Conservation (phyloP, 2,113 vertebrate genomes). For the Saguinus midas region DNA sequence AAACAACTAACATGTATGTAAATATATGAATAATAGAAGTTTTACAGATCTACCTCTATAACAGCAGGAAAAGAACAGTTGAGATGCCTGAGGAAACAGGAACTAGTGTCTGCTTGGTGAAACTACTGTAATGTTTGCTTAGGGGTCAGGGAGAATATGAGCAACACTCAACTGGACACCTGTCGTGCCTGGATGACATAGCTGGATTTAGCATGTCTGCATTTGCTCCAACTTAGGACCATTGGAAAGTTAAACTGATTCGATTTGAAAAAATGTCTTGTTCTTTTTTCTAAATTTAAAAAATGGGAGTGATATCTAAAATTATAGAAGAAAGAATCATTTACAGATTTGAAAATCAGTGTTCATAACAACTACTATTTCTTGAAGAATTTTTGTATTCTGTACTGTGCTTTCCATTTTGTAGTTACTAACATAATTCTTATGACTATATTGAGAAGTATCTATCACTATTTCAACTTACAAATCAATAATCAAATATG, state of each 20-base stretch:
- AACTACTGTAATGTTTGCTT: background rate
- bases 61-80: background rate
- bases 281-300: background rate
- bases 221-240: background rate
- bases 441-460: background rate
- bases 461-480: background rate
- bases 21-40: background rate
- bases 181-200: background rate
- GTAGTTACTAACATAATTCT: background rate
- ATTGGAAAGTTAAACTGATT: background rate
- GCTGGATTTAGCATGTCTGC: background rate
- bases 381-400: background rate
- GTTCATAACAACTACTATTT: background rate
- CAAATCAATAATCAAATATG: background rate
- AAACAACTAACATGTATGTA: background rate
- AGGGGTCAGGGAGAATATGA: background rate
- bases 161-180: background rate
- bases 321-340: background rate
- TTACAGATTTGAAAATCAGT: background rate
- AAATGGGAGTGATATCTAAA: background rate
- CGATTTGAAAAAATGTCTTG: background rate
- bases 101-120: accelerated
- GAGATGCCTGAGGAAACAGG: background rate
- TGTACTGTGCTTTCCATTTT: background rate
- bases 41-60: background rate